Percentiles rank a stretch among this genome's conserved stretches.
Evolutionary conservation across 2,797 vertebrate genomes (phyloP).

Genomic region (Bovichtus variegatus): DNA sequence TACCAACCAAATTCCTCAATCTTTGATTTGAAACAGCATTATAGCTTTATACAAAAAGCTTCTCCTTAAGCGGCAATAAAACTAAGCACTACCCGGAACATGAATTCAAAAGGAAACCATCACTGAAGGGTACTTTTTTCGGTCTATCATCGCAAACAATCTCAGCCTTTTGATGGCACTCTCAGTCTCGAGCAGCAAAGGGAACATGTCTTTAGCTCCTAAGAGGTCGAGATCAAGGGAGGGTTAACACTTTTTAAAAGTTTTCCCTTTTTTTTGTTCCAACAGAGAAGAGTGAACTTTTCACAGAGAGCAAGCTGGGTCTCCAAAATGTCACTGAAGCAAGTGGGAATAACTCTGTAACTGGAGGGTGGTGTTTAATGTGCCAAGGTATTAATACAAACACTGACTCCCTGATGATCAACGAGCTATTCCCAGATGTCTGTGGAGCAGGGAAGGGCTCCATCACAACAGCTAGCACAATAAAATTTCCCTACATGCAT

Average conservation of each 20-base stretch:
- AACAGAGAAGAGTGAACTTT: slow-evolving; percentile 22
- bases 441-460: not conserved
- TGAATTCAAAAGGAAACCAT: slow-evolving; percentile 25
- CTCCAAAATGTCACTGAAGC: slow-evolving; percentile 44
- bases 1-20: not conserved
- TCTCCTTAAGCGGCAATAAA: not conserved
- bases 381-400: slow-evolving; percentile 25
- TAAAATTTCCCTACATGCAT: slow-evolving; percentile 7
- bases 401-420: slow-evolving; percentile 28
- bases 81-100: not conserved
- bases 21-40: not conserved
- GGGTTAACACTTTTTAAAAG: slow-evolving; percentile 11
- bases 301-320: not conserved
- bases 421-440: slow-evolving; percentile 16
- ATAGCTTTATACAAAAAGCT: not conserved
- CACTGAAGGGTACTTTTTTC: not conserved
- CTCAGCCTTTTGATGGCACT: slow-evolving; percentile 24
- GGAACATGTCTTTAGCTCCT: not conserved
- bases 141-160: not conserved
- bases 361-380: slow-evolving; percentile 18
- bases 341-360: not conserved
- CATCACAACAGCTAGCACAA: slow-evolving; percentile 1
- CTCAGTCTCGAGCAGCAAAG: not conserved
- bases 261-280: not conserved
- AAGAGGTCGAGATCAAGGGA: slow-evolving; percentile 27